These are phyloP conservation scores for Camponotus vicinus DNA, from an alignment of 1,140 invertebrate genomes.

Conservation along the genomic window DNA sequence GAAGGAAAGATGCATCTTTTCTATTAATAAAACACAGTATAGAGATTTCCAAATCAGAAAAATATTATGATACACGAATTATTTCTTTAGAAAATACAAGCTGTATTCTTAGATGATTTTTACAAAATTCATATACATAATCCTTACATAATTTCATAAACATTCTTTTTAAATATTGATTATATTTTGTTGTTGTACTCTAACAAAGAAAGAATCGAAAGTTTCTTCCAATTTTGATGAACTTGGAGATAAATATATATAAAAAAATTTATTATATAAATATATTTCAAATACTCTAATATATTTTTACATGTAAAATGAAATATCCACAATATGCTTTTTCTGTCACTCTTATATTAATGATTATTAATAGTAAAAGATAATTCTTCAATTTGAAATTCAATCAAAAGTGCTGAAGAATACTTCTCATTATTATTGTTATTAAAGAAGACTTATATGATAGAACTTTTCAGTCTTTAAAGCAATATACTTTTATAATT, in stretches of 20 bases:
- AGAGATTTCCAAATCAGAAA: neutral
- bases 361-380: neutral
- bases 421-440: neutral
- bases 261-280: neutral
- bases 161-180: neutral
- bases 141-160: neutral
- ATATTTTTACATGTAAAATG: neutral
- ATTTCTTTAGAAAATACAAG: no score
- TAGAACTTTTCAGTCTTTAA: neutral
- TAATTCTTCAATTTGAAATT: neutral
- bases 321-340: neutral
- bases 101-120: neutral
- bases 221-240: no score
- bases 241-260: neutral
- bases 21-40: neutral
- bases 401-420: neutral
- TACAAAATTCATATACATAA: neutral
- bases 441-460: neutral
- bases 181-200: neutral
- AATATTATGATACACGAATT: neutral
- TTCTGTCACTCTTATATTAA: neutral
- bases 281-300: neutral
- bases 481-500: neutral
- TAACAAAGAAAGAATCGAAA: no score
- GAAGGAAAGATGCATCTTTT: neutral